A percentile compares a stretch with the other conserved stretches of the same genome.
Conservation (phyloP, 2,797 vertebrate species). For the Rhabdophis nuchalis region DNA sequence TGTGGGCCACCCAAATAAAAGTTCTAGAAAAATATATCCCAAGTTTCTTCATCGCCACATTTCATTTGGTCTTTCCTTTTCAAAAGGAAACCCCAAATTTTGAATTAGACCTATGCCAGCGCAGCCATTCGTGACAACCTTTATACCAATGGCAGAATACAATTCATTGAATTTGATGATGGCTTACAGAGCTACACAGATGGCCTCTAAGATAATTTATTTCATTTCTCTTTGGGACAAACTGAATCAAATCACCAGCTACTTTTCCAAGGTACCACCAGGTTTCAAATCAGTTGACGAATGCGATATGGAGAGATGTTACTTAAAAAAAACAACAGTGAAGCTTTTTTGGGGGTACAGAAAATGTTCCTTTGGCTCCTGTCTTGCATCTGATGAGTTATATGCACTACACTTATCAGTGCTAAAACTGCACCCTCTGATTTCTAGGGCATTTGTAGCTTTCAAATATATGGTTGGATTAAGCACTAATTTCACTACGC, state of each 20-base stretch:
- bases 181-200: background rate
- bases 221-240: background rate
- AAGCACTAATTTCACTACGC: background rate
- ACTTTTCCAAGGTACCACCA: background rate
- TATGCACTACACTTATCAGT: background rate
- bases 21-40: background rate
- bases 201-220: background rate
- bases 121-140: background rate
- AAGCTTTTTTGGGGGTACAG: background rate
- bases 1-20: background rate
- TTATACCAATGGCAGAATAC: background rate
- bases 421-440: background rate
- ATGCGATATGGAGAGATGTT: background rate
- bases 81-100: background rate
- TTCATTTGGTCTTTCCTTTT: background rate
- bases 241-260: background rate
- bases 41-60: background rate
- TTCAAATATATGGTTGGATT: background rate
- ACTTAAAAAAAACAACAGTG: background rate
- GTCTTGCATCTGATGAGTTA: background rate
- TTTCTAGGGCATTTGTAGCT: background rate
- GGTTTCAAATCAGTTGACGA: background rate
- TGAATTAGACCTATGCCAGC: background rate
- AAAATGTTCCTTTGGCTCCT: background rate
- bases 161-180: background rate